Percentiles rank a stretch among this genome's conserved stretches.
Conservation (phyloP, 2,888 invertebrate species). For the Macrophya annulata region DNA sequence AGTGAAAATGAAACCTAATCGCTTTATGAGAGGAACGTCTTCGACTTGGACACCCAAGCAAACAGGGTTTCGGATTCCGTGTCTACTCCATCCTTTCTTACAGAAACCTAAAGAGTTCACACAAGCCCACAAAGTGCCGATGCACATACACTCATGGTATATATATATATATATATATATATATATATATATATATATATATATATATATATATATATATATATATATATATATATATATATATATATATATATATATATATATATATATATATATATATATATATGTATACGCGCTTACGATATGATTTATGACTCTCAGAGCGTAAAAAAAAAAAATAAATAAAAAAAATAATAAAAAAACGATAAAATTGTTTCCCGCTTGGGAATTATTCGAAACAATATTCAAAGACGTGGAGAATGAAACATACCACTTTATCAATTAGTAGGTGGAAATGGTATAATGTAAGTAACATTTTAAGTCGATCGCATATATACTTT, state of each 20-base stretch:
- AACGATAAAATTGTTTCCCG: conserved; percentile 5
- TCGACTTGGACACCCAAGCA: conserved; percentile 38
- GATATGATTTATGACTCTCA: conserved; percentile 34
- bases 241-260: not conserved
- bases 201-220: not conserved
- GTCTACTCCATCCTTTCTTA: not conserved
- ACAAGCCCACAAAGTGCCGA: conserved; percentile 47
- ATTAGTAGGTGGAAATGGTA: conserved; percentile 33
- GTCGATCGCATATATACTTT: conserved; percentile 27
- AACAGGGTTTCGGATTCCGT: conserved; percentile 40
- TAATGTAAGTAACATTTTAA: conserved; percentile 26
- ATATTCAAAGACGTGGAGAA: not conserved
- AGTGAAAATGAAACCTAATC: conserved; percentile 53
- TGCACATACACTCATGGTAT: not conserved
- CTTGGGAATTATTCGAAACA: conserved; percentile 18
- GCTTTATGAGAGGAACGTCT: conserved; percentile 49
- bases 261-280: not conserved
- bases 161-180: not conserved
- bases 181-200: conserved; percentile 3
- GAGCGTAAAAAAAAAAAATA: not conserved
- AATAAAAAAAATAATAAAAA: too few species aligned
- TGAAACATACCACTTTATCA: not conserved
- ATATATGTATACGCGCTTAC: conserved; percentile 16
- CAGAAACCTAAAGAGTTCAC: conserved; percentile 32
- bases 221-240: not conserved